Evolutionary conservation across 2,113 vertebrate genomes (phyloP).

Genomic region (Ursus arctos): DNA sequence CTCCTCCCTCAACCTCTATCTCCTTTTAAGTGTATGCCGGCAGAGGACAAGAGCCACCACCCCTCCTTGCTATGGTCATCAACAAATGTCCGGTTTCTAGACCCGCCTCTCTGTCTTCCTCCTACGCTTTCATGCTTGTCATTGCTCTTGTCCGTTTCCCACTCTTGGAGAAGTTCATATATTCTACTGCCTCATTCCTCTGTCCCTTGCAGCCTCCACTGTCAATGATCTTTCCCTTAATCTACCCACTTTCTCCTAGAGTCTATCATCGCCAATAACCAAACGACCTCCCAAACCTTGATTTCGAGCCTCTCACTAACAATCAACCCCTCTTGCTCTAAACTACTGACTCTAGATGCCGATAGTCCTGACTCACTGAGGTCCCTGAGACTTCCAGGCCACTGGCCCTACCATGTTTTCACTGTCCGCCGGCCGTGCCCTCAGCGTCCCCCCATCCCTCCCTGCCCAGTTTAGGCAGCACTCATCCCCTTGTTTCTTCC

Average conservation of each 20-base stretch:
- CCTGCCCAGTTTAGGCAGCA: neutral
- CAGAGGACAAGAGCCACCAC: neutral
- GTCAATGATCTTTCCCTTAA: neutral
- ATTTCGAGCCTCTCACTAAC: neutral
- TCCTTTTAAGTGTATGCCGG: neutral
- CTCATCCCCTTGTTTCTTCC: neutral
- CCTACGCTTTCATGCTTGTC: neutral
- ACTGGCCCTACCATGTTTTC: neutral
- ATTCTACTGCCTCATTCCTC: neutral
- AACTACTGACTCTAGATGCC: neutral
- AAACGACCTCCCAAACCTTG: constrained; percentile 31
- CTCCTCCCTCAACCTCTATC: neutral
- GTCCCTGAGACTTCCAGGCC: neutral
- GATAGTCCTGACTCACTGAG: neutral
- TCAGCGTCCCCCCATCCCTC: neutral
- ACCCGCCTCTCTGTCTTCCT: neutral
- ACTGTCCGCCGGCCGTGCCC: neutral
- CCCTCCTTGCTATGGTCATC: neutral
- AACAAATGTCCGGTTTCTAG: neutral
- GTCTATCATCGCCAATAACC: neutral
- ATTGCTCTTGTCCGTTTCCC: neutral
- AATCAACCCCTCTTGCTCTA: neutral
- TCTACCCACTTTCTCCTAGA: neutral
- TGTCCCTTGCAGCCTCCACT: neutral
- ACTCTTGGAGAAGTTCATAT: neutral